phyloP scores from a whole-genome alignment of 2,113 vertebrate species.

The Coracopsis vasa region DNA sequence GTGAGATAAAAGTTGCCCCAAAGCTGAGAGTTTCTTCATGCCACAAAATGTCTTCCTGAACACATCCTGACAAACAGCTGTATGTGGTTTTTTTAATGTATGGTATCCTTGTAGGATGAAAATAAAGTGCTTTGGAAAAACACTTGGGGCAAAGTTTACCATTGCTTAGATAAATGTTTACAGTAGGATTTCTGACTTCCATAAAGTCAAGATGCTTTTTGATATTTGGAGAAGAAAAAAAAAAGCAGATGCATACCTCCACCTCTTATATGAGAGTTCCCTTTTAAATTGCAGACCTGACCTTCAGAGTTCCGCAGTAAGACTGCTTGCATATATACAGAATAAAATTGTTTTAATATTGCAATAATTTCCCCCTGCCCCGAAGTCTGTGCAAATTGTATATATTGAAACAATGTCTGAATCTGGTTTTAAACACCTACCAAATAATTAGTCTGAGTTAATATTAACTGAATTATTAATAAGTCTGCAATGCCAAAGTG shows the following conservation, averaged over 20 bases:
- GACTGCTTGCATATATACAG: background rate
- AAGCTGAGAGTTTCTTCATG: background rate
- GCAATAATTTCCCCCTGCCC: background rate
- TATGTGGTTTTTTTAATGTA: background rate
- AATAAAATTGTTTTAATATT: background rate
- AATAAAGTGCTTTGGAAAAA: background rate
- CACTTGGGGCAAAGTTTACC: background rate
- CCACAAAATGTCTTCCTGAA: background rate
- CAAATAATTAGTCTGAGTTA: background rate
- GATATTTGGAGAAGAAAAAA: background rate
- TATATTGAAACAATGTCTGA: background rate
- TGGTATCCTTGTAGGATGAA: background rate
- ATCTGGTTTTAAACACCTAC: background rate
- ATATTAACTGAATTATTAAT: background rate
- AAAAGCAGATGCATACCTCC: background rate
- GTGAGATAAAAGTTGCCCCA: background rate
- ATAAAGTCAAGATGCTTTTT: background rate
- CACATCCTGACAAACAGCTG: background rate
- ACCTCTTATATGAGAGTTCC: background rate
- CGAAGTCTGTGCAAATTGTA: background rate
- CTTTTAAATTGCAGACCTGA: background rate
- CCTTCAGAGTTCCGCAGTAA: background rate
- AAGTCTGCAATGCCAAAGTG: background rate
- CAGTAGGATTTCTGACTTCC: background rate
- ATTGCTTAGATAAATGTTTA: constrained; percentile 1